A percentile compares a stretch with the other conserved stretches of the same genome.
Conservation (phyloP, 2,888 invertebrate species). For the Drosophila meridionalis region DNA sequence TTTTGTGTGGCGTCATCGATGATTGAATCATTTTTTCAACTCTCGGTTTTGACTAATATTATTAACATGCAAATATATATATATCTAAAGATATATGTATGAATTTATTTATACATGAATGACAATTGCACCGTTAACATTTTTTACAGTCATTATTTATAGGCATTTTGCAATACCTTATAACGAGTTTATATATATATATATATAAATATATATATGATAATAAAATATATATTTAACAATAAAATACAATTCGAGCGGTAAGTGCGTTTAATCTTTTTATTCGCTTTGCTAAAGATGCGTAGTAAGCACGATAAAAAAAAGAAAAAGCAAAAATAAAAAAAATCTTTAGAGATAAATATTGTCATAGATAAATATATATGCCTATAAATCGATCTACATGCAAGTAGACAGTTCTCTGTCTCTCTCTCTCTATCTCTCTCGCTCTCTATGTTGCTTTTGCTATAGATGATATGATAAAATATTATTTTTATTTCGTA, state of each 20-base stretch:
- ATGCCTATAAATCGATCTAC: conserved; percentile 12
- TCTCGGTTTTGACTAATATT: conserved; percentile 18
- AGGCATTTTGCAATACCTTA: conserved; percentile 31
- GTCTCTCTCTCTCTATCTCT: conserved; percentile 9
- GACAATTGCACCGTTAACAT: conserved; percentile 8
- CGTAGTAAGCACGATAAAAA: conserved; percentile 31
- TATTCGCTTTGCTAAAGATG: conserved; percentile 48
- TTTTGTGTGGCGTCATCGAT: conserved; percentile 66
- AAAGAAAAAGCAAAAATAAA: conserved; percentile 3
- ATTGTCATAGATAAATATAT: conserved; percentile 4
- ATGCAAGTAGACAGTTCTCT: conserved; percentile 16
- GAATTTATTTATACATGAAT: not conserved
- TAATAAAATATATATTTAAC: not conserved
- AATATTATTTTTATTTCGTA: conserved; percentile 27
- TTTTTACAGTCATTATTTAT: conserved; percentile 48
- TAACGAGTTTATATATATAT: conserved; percentile 9
- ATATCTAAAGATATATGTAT: conserved; percentile 3
- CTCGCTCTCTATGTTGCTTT: conserved; percentile 39
- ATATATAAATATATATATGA: not conserved
- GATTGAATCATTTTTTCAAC: conserved; percentile 59
- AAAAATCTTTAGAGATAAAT: conserved; percentile 7
- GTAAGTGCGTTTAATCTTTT: conserved; percentile 56
- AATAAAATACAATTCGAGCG: conserved; percentile 32
- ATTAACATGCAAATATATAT: conserved; percentile 17
- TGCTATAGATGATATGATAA: conserved; percentile 43